Percentiles rank a stretch among this genome's conserved stretches.
These are phyloP conservation scores for Drosophila mettleri DNA, from an alignment of 2,888 invertebrate species.

Conservation along the genomic window DNA sequence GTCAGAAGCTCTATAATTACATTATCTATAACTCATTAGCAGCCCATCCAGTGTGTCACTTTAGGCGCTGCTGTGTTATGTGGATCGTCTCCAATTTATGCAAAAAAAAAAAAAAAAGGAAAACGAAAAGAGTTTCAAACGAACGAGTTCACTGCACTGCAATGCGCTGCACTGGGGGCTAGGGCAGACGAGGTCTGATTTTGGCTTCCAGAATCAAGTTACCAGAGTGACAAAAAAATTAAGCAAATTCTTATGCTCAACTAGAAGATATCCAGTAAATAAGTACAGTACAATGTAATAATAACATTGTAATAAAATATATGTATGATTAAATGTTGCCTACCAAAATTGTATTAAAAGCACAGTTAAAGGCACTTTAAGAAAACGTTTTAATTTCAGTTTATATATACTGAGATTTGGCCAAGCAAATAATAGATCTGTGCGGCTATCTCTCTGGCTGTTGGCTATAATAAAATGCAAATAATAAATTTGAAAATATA, in stretches of 20 bases:
- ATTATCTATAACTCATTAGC: conserved; percentile 32
- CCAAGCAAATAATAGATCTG: background rate
- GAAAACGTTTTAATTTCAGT: background rate
- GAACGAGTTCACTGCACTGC: conserved; percentile 70
- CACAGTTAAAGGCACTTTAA: background rate
- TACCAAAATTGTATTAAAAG: too few relatives aligned
- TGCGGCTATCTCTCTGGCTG: background rate
- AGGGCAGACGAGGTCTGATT: conserved; percentile 58
- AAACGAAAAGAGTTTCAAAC: conserved; percentile 14
- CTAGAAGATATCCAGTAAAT: background rate
- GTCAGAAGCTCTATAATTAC: conserved; percentile 39
- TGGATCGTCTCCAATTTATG: conserved; percentile 59
- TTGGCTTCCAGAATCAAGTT: conserved; percentile 62
- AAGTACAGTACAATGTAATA: background rate
- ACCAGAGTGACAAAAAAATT: conserved; percentile 40
- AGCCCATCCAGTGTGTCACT: conserved; percentile 11
- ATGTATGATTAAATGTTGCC: too few relatives aligned
- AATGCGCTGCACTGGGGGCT: conserved; percentile 58
- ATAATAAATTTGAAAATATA: background rate
- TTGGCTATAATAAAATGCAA: background rate
- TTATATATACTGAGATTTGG: background rate
- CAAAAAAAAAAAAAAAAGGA: too few relatives aligned
- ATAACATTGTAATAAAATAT: background rate
- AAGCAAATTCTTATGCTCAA: background rate
- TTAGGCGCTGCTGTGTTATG: conserved; percentile 29